Evolutionary conservation across 2,113 vertebrate species (phyloP), one percentile per base, ranked within the genome.

Genomic region (Barnardius zonarius): DNA sequence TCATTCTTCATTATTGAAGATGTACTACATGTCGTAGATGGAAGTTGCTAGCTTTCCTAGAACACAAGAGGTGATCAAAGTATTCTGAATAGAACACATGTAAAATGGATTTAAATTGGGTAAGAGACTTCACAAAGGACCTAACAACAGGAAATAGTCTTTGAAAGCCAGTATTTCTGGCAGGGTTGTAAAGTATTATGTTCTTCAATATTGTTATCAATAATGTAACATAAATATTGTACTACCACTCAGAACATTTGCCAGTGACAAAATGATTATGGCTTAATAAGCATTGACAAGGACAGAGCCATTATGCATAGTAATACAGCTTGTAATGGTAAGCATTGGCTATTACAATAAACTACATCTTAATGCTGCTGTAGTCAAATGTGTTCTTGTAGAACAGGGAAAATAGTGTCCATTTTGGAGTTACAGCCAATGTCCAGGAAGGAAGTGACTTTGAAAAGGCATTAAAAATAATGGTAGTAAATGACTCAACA

Each of bases 181-280:
- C 70, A 73, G 64, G 18, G 20, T 55, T 54, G 66, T 8, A 25
- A 69, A 85, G 57, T 28, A 33, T n/a, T 69, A 62, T 81, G 48
- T 61, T 83, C 83, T 86, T 88, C 88, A 77, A 62, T 54, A 88
- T 80, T 80, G 78, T 73, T 95, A 94, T 93, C 86, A 86, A 90
- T 94, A 96, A 83, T 57, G 79, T 69, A 88, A 93, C 88, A 83
- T 85, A 94, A 95, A 95, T 92, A 95, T 79, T 73, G 72, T 76
- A 83, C 44, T n/a, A 74, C 33, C 83, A 39, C 55, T 94, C 31
- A 2, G 64, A 81, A 67, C 81, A 83, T 91, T 93, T 94, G 62
- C 86, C 69, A 62, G 57, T 92, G 94, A 93, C 83, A 90, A 83
- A 90, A 70, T 49, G 72, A 54, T 88, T 86, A 49, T 83, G 75